Conservation (phyloP, 2,113 vertebrate genomes). For the Grammomys dolichurus region DNA sequence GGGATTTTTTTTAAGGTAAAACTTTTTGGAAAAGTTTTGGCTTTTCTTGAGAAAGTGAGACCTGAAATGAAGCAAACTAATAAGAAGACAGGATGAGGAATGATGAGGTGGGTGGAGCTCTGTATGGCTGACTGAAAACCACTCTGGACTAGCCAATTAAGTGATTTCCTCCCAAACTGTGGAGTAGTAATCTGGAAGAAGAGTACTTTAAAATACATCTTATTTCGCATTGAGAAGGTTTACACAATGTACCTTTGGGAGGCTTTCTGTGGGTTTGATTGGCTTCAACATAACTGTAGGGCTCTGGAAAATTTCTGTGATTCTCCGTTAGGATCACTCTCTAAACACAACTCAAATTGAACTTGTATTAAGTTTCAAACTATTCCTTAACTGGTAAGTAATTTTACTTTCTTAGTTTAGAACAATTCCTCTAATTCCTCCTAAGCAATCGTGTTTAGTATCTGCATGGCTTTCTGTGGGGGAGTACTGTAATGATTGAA, state of each 20-base stretch:
- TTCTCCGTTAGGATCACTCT: slow-evolving; percentile 32
- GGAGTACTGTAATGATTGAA: background rate
- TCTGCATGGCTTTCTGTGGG: slow-evolving; percentile 35
- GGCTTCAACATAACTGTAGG: background rate
- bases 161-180: background rate
- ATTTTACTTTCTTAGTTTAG: slow-evolving; percentile 56
- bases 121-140: background rate
- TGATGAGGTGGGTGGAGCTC: background rate
- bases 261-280: background rate
- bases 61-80: background rate
- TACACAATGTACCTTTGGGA: background rate
- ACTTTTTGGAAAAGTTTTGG: background rate
- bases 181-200: background rate
- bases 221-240: background rate
- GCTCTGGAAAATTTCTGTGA: slow-evolving; percentile 35
- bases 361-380: slow-evolving; percentile 10
- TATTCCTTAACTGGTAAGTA: background rate
- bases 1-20: background rate
- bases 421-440: background rate
- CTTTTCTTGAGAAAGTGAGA: background rate
- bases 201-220: background rate
- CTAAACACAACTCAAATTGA: background rate
- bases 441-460: slow-evolving; percentile 24
- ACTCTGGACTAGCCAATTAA: background rate
- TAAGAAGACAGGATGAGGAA: background rate